Evolutionary conservation across 2,113 vertebrate species (phyloP).

Genomic region (Lampris incognitus): DNA sequence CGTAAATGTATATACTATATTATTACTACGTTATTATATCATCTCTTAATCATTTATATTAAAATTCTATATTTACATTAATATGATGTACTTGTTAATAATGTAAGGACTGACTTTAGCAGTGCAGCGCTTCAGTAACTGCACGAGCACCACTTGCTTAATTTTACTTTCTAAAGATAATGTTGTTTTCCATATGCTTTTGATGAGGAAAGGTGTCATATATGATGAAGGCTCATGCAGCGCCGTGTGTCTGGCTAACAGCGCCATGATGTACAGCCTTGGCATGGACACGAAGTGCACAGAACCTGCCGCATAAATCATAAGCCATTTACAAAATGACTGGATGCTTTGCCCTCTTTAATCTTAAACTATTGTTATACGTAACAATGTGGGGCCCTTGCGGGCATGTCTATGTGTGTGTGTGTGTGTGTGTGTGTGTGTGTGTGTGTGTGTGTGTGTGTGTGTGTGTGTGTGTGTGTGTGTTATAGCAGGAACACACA

Average conservation of each 20-base stretch:
- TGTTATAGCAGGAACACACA: neutral
- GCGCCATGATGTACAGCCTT: conserved; percentile 44
- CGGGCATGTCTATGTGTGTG: conserved; percentile 7
- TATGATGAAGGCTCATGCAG: conserved; percentile 41
- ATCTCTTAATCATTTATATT: too few relatives aligned
- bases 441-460: neutral
- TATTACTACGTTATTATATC: too few relatives aligned
- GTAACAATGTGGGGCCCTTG: conserved; percentile 20
- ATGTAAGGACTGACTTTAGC: neutral
- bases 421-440: neutral
- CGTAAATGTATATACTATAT: too few relatives aligned
- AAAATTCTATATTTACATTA: too few relatives aligned
- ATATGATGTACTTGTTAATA: too few relatives aligned
- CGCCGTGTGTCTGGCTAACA: conserved; percentile 47
- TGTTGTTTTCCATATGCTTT: conserved; percentile 47
- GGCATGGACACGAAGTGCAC: conserved; percentile 60
- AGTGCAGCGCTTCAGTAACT: conserved; percentile 39
- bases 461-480: conserved; percentile 8
- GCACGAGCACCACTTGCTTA: conserved; percentile 22
- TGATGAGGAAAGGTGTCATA: conserved; percentile 40
- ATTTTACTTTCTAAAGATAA: conserved; percentile 58
- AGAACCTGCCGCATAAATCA: conserved; percentile 73
- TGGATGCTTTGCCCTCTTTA: conserved; percentile 52
- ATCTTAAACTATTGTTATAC: conserved; percentile 50
- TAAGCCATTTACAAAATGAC: conserved; percentile 73